Conservation (phyloP, 1,140 invertebrate genomes). For the Phymorhynchus buccinoides region DNA sequence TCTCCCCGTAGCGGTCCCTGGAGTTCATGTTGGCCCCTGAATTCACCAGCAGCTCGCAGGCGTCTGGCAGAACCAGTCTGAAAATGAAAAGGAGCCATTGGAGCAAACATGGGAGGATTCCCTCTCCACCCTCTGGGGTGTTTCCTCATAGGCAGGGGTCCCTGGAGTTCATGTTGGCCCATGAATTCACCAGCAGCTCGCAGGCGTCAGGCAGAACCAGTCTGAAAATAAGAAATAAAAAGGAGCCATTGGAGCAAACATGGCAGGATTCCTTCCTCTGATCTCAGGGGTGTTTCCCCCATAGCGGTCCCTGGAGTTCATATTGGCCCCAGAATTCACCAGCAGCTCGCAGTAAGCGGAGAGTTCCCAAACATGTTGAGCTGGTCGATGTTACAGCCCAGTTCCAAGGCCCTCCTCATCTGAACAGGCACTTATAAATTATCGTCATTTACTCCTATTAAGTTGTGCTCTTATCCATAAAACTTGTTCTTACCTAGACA, state of each 20-base stretch:
- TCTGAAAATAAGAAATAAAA: constrained; percentile 20
- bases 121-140: too few species aligned
- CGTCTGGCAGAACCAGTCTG: constrained; percentile 38
- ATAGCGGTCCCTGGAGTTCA: constrained; percentile 51
- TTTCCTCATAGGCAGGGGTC: constrained; percentile 55
- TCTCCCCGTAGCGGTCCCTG: constrained; percentile 51
- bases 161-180: constrained; percentile 46
- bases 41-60: constrained; percentile 44
- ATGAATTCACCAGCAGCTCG: constrained; percentile 40
- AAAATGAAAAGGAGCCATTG: neutral
- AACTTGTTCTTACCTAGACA: too few species aligned
- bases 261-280: too few species aligned
- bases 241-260: too few species aligned
- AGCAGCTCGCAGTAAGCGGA: constrained; percentile 47
- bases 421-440: too few species aligned
- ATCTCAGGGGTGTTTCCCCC: constrained; percentile 56
- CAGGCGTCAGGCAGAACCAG: constrained; percentile 43
- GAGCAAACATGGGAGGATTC: too few species aligned
- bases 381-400: constrained; percentile 45
- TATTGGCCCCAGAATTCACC: constrained; percentile 44
- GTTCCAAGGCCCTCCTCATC: too few species aligned
- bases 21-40: constrained; percentile 51
- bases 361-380: too few species aligned
- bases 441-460: too few species aligned
- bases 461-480: too few species aligned